A percentile compares a stretch with the other conserved stretches of the same genome.
Conservation (phyloP, 2,888 invertebrate species). For the Pachymerium ferrugineum region DNA sequence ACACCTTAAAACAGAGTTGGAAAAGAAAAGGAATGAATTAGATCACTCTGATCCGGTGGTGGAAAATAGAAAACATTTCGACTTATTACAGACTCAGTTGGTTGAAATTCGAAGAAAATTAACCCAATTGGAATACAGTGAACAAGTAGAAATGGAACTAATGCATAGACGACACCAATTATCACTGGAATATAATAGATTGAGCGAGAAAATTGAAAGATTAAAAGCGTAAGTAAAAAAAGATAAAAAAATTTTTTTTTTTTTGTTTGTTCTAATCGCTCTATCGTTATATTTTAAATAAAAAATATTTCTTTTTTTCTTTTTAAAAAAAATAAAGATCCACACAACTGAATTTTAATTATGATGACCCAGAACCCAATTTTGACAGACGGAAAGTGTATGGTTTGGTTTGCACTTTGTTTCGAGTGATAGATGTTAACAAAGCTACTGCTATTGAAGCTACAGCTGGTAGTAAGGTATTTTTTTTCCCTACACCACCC, state of each 20-base stretch:
- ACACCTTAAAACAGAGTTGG: slow-evolving; percentile 60
- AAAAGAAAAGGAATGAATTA: slow-evolving; percentile 59
- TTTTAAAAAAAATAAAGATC: slow-evolving; percentile 38
- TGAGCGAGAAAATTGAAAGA: no score
- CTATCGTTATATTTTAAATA: background rate
- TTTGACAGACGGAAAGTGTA: slow-evolving; percentile 62
- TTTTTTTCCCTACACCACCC: no score
- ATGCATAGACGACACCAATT: no score
- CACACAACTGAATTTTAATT: slow-evolving; percentile 59
- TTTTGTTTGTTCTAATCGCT: no score
- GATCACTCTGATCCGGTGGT: slow-evolving; percentile 57
- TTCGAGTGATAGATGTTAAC: slow-evolving; percentile 64
- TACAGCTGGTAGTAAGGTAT: slow-evolving; percentile 77
- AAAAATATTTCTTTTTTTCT: background rate
- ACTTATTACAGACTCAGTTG: background rate
- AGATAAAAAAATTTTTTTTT: no score
- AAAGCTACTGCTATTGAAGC: slow-evolving; percentile 76
- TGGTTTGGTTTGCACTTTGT: slow-evolving; percentile 73
- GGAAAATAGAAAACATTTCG: background rate
- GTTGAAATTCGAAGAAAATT: no score
- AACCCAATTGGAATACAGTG: no score
- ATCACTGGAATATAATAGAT: no score
- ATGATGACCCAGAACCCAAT: slow-evolving; percentile 68
- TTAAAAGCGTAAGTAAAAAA: no score
- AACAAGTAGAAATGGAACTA: no score